A percentile compares a stretch with the other conserved stretches of the same genome.
These are phyloP conservation scores for Styela clava DNA, from an alignment of 23 tunicate species.

Conservation along the genomic window DNA sequence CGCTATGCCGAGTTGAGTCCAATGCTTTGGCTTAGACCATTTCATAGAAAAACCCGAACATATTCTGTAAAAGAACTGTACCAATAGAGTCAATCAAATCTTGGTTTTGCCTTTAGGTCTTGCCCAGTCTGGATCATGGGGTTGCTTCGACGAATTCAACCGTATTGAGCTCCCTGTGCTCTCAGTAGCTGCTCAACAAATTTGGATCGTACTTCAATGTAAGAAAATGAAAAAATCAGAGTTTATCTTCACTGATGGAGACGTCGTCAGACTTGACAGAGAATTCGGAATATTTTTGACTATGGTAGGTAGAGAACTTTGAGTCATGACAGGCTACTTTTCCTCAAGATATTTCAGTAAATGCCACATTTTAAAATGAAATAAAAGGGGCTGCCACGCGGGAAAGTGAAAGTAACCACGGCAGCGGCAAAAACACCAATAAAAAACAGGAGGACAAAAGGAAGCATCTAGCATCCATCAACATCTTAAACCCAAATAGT, in stretches of 20 bases:
- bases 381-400: too few species aligned
- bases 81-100: too few species aligned
- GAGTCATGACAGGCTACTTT: too few species aligned
- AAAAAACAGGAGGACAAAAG: too few species aligned
- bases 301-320: slow-evolving; percentile 63
- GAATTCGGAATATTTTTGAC: slow-evolving; percentile 99
- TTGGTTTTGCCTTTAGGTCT: too few species aligned
- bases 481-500: too few species aligned
- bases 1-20: too few species aligned
- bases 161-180: slow-evolving; percentile 99
- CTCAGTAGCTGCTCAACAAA: slow-evolving; percentile 99
- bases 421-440: too few species aligned
- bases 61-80: neutral
- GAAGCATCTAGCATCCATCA: too few species aligned
- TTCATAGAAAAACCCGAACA: too few species aligned
- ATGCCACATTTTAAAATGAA: neutral
- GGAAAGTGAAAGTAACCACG: too few species aligned
- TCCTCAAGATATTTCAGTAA: neutral
- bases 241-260: slow-evolving; percentile 99
- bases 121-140: slow-evolving; percentile 99
- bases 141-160: slow-evolving; percentile 99
- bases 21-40: too few species aligned
- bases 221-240: slow-evolving; percentile 99
- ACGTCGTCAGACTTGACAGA: slow-evolving; percentile 84
- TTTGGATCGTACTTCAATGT: slow-evolving; percentile 96